Evolutionary conservation across 2,797 vertebrate species (phyloP).

Genomic region (Balearica regulorum): DNA sequence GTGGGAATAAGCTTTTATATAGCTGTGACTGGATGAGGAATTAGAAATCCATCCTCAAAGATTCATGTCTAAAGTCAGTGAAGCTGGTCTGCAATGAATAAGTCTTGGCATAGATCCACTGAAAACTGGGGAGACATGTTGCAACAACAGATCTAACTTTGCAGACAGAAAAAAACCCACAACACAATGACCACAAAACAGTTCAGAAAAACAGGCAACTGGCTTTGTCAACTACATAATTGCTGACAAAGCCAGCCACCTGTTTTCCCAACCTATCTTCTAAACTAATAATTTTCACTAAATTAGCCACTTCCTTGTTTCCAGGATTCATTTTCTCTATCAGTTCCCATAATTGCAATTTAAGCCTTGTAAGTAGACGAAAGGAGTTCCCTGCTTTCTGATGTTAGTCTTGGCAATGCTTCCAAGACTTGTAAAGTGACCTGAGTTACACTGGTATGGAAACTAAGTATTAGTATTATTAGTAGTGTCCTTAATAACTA

Average conservation of each 20-base stretch:
- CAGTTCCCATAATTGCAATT: not conserved
- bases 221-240: not conserved
- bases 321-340: not conserved
- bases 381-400: not conserved
- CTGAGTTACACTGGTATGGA: not conserved
- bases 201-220: not conserved
- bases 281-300: not conserved
- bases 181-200: not conserved
- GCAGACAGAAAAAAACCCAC: not conserved
- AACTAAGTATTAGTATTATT: not conserved
- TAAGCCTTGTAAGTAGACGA: not conserved
- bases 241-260: not conserved
- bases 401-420: not conserved
- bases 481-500: not conserved
- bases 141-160: not conserved
- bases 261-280: not conserved
- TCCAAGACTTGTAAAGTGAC: not conserved
- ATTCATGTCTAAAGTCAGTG: not conserved
- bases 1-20: not conserved
- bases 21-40: not conserved
- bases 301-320: not conserved
- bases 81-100: not conserved
- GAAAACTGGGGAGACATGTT: not conserved
- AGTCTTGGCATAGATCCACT: not conserved
- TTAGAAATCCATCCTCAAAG: not conserved